These are phyloP conservation scores for Vanacampus margaritifer DNA, from an alignment of 2,113 vertebrate species.

Conservation along the genomic window DNA sequence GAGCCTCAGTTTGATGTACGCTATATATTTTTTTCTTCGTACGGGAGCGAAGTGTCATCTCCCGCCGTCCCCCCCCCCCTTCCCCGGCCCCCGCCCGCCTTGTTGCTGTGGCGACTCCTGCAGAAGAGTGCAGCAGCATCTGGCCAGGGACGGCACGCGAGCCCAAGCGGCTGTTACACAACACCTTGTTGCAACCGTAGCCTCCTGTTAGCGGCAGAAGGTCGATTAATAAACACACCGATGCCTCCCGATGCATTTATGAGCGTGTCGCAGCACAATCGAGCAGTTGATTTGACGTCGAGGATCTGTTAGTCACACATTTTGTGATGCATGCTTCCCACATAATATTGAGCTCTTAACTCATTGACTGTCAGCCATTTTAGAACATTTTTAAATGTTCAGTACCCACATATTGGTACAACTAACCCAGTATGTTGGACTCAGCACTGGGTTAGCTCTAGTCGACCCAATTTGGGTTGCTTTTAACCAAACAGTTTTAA, in stretches of 20 bases:
- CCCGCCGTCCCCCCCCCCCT: neutral
- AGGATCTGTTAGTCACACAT: too few species aligned
- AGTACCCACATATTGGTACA: too few species aligned
- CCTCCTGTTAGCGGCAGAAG: neutral
- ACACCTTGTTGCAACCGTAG: conserved; percentile 6
- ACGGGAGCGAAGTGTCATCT: conserved; percentile 15
- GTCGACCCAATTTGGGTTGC: too few species aligned
- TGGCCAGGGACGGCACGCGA: conserved; percentile 10
- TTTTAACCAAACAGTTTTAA: too few species aligned
- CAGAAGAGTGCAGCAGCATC: conserved; percentile 32
- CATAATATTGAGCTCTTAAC: too few species aligned
- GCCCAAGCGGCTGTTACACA: conserved; percentile 19
- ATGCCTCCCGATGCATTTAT: conserved; percentile 1
- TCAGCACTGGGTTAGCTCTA: too few species aligned
- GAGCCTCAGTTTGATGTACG: conserved; percentile 33
- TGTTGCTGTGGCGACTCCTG: conserved; percentile 61
- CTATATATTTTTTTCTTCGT: conserved; percentile 17
- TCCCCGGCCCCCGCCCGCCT: neutral
- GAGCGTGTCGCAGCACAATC: conserved; percentile 1
- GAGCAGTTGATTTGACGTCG: neutral
- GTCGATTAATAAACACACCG: conserved; percentile 1
- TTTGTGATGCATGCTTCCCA: too few species aligned
- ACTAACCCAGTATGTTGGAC: too few species aligned
- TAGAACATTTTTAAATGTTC: too few species aligned
- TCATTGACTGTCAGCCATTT: too few species aligned